phyloP scores from a whole-genome alignment of 2,888 invertebrate genomes.

The Pachydiplax longipennis region DNA sequence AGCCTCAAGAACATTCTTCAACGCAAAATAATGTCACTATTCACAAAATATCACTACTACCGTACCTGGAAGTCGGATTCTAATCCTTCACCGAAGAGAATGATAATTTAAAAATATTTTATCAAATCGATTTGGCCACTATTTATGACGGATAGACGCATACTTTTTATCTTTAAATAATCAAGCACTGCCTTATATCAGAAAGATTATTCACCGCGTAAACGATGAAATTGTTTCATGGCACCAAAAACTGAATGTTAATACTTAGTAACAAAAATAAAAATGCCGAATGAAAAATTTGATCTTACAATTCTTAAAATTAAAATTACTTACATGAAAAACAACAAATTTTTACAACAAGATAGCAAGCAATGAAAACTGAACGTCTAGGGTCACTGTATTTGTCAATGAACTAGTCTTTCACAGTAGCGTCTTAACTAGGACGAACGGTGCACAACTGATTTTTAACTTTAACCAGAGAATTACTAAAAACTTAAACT shows the following conservation, averaged over 20 bases:
- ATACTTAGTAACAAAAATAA: background rate
- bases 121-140: background rate
- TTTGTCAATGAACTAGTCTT: conserved; percentile 34
- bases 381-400: conserved; percentile 39
- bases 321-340: background rate
- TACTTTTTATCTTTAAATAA: background rate
- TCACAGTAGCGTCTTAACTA: conserved; percentile 19
- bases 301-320: background rate
- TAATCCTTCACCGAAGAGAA: background rate
- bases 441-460: conserved; percentile 34
- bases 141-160: background rate
- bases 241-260: background rate
- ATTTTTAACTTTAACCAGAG: conserved; percentile 32
- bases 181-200: background rate
- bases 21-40: background rate
- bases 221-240: background rate
- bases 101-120: background rate
- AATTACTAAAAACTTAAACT: conserved; percentile 34
- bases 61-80: conserved; percentile 1
- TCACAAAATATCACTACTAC: background rate
- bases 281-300: background rate
- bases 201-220: background rate
- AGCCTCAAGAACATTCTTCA: background rate
- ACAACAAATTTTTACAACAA: background rate
- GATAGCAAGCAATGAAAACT: conserved; percentile 23